These are phyloP conservation scores for Lycodopsis pacificus DNA, from an alignment of 2,797 vertebrate genomes.

Conservation along the genomic window DNA sequence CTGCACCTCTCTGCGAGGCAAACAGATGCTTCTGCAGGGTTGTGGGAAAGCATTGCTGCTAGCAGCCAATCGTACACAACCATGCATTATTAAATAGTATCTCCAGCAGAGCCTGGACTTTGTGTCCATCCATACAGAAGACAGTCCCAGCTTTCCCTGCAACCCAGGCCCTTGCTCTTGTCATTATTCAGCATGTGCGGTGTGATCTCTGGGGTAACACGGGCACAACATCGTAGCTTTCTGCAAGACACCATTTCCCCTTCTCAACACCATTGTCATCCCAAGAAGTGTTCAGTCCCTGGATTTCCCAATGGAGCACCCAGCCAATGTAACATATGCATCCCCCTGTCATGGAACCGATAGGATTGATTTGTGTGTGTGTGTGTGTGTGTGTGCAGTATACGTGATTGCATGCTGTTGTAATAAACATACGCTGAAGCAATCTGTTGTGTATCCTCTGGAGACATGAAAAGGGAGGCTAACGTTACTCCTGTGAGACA, in stretches of 20 bases:
- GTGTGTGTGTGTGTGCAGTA: not conserved
- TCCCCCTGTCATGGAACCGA: slow-evolving; percentile 23
- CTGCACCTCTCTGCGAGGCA: slow-evolving; percentile 30
- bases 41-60: slow-evolving; percentile 43
- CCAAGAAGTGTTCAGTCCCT: slow-evolving; percentile 43
- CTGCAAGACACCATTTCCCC: slow-evolving; percentile 47
- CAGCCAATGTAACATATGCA: slow-evolving; percentile 38
- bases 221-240: slow-evolving; percentile 44
- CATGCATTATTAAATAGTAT: slow-evolving; percentile 82
- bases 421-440: slow-evolving; percentile 42
- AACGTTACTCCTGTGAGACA: not conserved
- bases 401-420: slow-evolving; percentile 34
- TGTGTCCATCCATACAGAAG: slow-evolving; percentile 70
- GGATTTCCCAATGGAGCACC: slow-evolving; percentile 64
- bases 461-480: slow-evolving; percentile 14
- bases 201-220: slow-evolving; percentile 47
- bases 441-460: slow-evolving; percentile 38
- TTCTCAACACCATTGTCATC: slow-evolving; percentile 55
- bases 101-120: slow-evolving; percentile 73
- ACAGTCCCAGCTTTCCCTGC: slow-evolving; percentile 58
- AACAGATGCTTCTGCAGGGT: slow-evolving; percentile 60
- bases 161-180: slow-evolving; percentile 62
- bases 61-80: slow-evolving; percentile 68
- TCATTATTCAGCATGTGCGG: slow-evolving; percentile 77
- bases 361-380: slow-evolving; percentile 46